phyloP scores from a whole-genome alignment of 2,797 vertebrate species.

The Streptopelia turtur region DNA sequence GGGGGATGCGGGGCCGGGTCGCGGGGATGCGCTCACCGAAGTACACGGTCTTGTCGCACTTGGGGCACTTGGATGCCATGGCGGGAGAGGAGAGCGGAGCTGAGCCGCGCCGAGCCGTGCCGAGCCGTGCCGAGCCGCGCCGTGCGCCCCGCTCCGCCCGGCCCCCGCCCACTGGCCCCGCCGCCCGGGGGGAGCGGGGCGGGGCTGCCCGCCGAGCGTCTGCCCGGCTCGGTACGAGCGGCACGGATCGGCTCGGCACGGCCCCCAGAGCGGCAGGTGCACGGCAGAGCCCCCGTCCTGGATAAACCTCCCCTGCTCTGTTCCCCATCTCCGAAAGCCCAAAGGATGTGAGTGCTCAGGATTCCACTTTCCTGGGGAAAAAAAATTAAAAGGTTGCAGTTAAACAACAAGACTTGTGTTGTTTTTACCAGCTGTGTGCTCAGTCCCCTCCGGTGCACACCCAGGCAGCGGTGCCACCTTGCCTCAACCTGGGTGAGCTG shows the following conservation, averaged over 20 bases:
- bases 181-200: constrained; percentile 31
- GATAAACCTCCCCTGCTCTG: no score
- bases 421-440: neutral
- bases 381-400: neutral
- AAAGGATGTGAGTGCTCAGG: neutral
- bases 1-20: neutral
- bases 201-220: neutral
- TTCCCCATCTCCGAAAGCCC: neutral
- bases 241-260: rapidly evolving
- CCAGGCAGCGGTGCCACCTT: no score
- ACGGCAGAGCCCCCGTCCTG: neutral
- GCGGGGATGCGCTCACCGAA: constrained; percentile 86
- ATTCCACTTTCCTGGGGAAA: neutral
- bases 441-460: no score
- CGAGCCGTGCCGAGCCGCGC: neutral
- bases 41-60: constrained; percentile 96
- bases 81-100: neutral
- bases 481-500: neutral
- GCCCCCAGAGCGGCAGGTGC: neutral
- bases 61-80: constrained; percentile 97
- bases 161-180: constrained; percentile 41
- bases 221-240: neutral
- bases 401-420: neutral
- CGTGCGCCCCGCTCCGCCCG: constrained; percentile 36
- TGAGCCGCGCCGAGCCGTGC: neutral